Evolutionary conservation across 2,113 vertebrate genomes (phyloP).

Genomic region (Bothrops jararaca): DNA sequence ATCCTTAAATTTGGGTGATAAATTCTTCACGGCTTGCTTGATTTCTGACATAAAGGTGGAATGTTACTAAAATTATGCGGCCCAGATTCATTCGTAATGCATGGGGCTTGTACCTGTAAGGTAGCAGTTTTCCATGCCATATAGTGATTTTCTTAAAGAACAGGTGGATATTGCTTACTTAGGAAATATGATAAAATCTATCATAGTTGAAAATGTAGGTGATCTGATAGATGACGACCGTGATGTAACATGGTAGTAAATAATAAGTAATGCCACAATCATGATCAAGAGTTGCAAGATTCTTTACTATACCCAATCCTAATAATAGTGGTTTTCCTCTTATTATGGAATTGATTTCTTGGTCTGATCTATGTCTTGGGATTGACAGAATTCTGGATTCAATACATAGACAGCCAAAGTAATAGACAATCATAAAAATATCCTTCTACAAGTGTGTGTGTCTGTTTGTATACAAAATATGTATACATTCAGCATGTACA

Average conservation of each 20-base stretch:
- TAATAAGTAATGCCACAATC: background rate
- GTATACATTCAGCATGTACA: background rate
- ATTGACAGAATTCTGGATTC: background rate
- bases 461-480: background rate
- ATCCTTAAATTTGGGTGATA: background rate
- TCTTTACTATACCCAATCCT: background rate
- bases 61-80: background rate
- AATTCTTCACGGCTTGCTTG: background rate
- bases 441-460: background rate
- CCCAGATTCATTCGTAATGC: background rate
- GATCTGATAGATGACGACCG: background rate
- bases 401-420: too few relatives aligned
- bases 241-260: background rate
- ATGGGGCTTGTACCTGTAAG: background rate
- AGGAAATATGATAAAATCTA: background rate
- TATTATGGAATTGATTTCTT: background rate
- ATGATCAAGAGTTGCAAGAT: background rate
- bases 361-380: background rate
- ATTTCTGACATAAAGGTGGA: background rate
- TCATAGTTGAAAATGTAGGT: background rate
- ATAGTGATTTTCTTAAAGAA: background rate
- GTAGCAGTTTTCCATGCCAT: background rate
- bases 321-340: background rate
- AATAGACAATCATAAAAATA: background rate
- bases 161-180: background rate